Base-by-base conservation (phyloP, 2,113 vertebrate genomes). In the Heloderma charlesbogerti region DNA sequence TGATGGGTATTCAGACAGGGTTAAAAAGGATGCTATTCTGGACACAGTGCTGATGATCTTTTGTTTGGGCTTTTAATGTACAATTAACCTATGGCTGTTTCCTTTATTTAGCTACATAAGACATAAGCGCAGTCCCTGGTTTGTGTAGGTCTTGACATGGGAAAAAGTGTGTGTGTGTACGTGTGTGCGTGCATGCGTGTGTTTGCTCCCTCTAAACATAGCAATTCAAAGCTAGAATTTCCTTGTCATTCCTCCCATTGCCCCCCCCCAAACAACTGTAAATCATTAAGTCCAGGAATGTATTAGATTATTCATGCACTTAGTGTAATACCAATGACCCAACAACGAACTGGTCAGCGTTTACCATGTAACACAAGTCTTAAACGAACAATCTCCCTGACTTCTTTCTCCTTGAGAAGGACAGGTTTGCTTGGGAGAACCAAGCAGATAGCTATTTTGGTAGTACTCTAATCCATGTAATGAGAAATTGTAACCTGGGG, bases 401-500 rank as follows among this genome's bases (percentile, higher is more conserved):
- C 3, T 0, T 88, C 1, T 92, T 92, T 93, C 95, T 95, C 95
- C 95, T 93, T 94, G 92, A 93, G 92, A 88, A 18, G 8, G 90
- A 86, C 92, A 80, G 84, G 60, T 0, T 18, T 90, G 0, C 92
- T 93, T 66, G 72, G 93, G 92, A 94, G 89, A 93, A 83, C 13
- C 9, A 75, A 51, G 45, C 13, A 45, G 27, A 43, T 51, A 48
- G 94, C 94, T 93, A 91, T 91, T 92, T 93, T 92, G 92, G 91
- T 92, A 92, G 90, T 91, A 95, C 92, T 84, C 90, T 83, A 94
- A 96, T 95, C 77, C 92, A 94, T 82, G 84, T 84, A 93, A 95
- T 67, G 85, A 96, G 93, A 94, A 51, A 95, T 92, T 91, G 95
- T 93, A 91, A 96, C 93, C 93, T 87, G 78, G 94, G 89, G 92